Conservation (phyloP, 2,797 vertebrate species). For the Chiloscyllium punctatum region DNA sequence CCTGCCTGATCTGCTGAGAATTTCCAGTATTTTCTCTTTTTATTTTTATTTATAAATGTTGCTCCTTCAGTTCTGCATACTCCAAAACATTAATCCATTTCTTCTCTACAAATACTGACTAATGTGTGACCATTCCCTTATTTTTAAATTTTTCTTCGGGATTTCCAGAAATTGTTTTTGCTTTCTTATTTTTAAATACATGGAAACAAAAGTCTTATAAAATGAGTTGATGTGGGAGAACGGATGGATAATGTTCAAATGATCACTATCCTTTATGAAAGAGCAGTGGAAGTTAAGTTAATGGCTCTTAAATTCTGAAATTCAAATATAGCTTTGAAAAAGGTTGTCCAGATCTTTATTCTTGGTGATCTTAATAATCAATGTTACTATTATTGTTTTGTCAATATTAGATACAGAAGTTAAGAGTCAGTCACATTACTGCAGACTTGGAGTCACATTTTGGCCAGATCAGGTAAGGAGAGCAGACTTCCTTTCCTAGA, state of each 20-base stretch:
- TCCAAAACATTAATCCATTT: slow-evolving; percentile 49
- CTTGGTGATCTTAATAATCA: neutral
- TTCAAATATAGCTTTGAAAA: neutral
- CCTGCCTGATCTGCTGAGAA: neutral
- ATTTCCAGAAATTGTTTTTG: too few relatives aligned
- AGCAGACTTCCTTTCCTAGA: too few relatives aligned
- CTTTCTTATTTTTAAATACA: slow-evolving; percentile 54
- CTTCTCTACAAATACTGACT: neutral
- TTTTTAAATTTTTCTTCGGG: neutral
- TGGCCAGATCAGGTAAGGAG: too few relatives aligned
- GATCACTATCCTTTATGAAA: neutral
- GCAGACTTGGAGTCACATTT: too few relatives aligned
- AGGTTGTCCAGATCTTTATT: neutral
- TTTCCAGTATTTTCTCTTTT: slow-evolving; percentile 43
- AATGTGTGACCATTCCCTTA: neutral
- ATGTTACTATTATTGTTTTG: neutral
- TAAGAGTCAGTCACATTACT: too few relatives aligned
- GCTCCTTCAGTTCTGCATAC: slow-evolving; percentile 53
- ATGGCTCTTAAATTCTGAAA: neutral
- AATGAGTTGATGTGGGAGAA: neutral
- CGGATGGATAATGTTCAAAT: neutral
- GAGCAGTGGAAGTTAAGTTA: neutral
- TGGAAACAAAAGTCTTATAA: neutral
- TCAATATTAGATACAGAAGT: neutral
- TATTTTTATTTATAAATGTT: slow-evolving; percentile 49